A percentile compares a stretch with the other conserved stretches of the same genome.
Conservation (phyloP, 2,888 invertebrate species). For the Drosophila neotestacea region DNA sequence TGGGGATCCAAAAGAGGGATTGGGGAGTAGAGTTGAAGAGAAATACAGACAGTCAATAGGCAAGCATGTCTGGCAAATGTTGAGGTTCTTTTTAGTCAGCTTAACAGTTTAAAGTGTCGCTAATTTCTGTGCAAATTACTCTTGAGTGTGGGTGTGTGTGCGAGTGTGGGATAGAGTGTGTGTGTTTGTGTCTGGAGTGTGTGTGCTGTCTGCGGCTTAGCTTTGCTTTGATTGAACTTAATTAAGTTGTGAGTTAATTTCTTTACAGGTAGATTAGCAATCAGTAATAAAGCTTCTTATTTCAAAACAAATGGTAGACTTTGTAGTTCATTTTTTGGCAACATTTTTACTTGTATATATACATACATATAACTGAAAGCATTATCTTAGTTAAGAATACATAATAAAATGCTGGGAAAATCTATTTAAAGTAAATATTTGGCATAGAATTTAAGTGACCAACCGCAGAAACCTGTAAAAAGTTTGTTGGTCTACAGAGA, state of each 20-base stretch:
- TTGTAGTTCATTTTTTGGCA: not conserved
- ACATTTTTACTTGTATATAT: constrained; percentile 9
- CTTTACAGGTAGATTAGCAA: not conserved
- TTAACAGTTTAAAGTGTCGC: constrained; percentile 55
- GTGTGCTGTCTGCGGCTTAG: constrained; percentile 56
- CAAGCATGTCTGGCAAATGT: constrained; percentile 43
- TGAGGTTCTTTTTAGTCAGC: constrained; percentile 41
- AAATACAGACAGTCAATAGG: constrained; percentile 27
- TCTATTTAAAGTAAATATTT: constrained; percentile 43
- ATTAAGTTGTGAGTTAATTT: constrained; percentile 53
- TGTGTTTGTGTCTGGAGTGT: constrained; percentile 1
- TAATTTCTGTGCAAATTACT: constrained; percentile 65
- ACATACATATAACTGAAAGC: not conserved
- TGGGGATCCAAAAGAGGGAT: not conserved
- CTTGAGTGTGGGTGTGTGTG: constrained; percentile 39
- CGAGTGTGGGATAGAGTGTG: constrained; percentile 32
- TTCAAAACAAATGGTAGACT: not conserved
- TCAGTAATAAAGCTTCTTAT: not conserved
- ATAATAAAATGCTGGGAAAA: constrained; percentile 2
- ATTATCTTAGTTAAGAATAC: not conserved
- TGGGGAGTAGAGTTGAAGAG: not conserved
- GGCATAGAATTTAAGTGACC: constrained; percentile 39
- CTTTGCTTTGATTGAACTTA: constrained; percentile 53
- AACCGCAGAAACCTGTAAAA: constrained; percentile 44
- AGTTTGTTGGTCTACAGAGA: constrained; percentile 30